phyloP scores from a whole-genome alignment of 2,888 invertebrate genomes.

The Plebejus anna region DNA sequence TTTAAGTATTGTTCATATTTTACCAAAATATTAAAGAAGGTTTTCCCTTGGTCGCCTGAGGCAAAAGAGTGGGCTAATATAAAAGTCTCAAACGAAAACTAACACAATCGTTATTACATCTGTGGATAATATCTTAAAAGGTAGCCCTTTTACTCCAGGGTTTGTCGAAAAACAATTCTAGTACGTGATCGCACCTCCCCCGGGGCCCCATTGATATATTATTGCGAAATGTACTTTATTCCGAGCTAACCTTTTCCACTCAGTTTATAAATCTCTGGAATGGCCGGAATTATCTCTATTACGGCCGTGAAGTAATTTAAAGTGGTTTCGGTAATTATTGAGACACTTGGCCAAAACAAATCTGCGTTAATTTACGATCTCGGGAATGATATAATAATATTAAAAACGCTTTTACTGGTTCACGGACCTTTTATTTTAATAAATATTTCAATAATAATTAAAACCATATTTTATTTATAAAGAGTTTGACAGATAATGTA shows the following conservation, averaged over 20 bases:
- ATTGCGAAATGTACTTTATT: slow-evolving; percentile 43
- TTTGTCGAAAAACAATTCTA: slow-evolving; percentile 64
- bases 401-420: background rate
- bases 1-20: no score
- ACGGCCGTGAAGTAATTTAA: slow-evolving; percentile 22
- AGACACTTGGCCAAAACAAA: slow-evolving; percentile 21
- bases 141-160: slow-evolving; percentile 47
- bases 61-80: background rate
- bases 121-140: slow-evolving; percentile 33
- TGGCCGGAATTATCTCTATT: slow-evolving; percentile 56
- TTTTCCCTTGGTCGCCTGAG: background rate
- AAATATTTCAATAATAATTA: background rate
- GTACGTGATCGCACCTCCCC: slow-evolving; percentile 66
- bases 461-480: no score
- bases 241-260: slow-evolving; percentile 51
- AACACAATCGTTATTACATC: slow-evolving; percentile 31
- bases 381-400: background rate
- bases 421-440: background rate
- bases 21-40: background rate
- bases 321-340: slow-evolving; percentile 25
- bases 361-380: background rate
- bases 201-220: slow-evolving; percentile 60
- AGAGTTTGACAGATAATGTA: no score
- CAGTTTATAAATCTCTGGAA: slow-evolving; percentile 57
- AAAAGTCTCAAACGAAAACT: background rate